Conservation (phyloP, 2,797 vertebrate genomes). For the Nasua narica region DNA sequence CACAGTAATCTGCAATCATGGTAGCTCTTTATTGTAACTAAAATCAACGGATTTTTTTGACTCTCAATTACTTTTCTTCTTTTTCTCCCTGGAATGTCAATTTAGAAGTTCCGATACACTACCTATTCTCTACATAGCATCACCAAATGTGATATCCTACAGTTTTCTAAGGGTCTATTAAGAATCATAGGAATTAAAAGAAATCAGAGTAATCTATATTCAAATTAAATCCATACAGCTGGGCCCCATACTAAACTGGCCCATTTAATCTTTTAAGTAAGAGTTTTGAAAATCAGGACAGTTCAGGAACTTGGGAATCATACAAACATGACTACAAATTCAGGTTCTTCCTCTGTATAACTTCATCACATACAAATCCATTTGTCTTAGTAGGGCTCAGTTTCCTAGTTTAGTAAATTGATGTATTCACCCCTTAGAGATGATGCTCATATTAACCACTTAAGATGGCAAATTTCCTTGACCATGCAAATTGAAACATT, state of each 20-base stretch:
- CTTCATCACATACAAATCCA: not conserved
- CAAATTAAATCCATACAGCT: not conserved
- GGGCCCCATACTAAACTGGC: not conserved
- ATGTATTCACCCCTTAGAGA: not conserved
- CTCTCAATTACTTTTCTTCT: not conserved
- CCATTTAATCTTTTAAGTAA: not conserved
- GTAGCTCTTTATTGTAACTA: not conserved
- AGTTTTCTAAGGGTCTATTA: not conserved
- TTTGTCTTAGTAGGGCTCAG: not conserved
- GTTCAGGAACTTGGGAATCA: not conserved
- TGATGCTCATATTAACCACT: not conserved
- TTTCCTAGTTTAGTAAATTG: constrained; percentile 26
- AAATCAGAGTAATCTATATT: not conserved
- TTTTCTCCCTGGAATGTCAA: not conserved
- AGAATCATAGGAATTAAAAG: not conserved
- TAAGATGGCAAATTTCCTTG: not conserved
- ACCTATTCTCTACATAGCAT: not conserved
- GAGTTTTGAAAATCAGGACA: not conserved
- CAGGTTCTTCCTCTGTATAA: not conserved
- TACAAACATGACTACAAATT: not conserved
- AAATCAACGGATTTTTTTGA: not conserved
- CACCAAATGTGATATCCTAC: not conserved
- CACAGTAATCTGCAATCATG: not conserved
- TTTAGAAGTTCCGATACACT: not conserved
- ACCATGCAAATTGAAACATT: not conserved